Conservation (phyloP, 2,797 vertebrate genomes). For the Taeniopygia guttata region DNA sequence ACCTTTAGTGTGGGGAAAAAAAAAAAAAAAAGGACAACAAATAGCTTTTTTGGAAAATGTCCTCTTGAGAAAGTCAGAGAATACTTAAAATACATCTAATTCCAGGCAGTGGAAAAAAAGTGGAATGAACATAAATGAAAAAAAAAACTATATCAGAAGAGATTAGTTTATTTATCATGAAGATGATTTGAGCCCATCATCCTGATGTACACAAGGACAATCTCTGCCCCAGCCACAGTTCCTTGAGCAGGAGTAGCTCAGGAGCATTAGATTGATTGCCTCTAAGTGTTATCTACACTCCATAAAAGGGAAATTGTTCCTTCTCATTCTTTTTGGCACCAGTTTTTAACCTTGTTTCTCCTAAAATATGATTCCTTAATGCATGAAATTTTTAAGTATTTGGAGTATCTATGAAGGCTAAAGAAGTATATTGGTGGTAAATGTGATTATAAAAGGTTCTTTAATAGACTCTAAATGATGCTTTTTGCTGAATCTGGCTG, state of each 20-base stretch:
- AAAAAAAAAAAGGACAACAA: neutral
- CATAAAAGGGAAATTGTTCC: conserved; percentile 60
- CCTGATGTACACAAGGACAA: neutral
- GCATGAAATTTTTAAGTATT: conserved; percentile 36
- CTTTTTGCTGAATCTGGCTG: neutral
- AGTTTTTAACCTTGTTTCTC: conserved; percentile 31
- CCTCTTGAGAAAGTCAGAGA: neutral
- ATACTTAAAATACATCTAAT: neutral
- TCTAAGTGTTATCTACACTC: conserved; percentile 44
- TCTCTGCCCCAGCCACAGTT: neutral
- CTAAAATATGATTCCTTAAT: conserved; percentile 72
- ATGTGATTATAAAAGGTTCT: conserved; percentile 50
- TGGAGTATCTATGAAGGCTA: conserved; percentile 19
- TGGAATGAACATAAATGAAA: neutral
- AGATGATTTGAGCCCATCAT: neutral
- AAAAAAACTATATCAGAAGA: neutral
- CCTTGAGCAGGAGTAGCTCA: neutral
- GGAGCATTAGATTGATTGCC: conserved; percentile 33
- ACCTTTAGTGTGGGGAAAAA: fast-evolving
- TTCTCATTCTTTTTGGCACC: conserved; percentile 50
- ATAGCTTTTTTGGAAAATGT: neutral
- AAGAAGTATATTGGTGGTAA: conserved; percentile 43
- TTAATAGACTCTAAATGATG: conserved; percentile 59
- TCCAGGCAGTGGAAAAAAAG: neutral
- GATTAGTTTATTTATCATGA: neutral